A percentile compares a stretch with the other conserved stretches of the same genome.
Evolutionary conservation across 2,113 vertebrate genomes (phyloP).

Genomic region (Anarrhichthys ocellatus): DNA sequence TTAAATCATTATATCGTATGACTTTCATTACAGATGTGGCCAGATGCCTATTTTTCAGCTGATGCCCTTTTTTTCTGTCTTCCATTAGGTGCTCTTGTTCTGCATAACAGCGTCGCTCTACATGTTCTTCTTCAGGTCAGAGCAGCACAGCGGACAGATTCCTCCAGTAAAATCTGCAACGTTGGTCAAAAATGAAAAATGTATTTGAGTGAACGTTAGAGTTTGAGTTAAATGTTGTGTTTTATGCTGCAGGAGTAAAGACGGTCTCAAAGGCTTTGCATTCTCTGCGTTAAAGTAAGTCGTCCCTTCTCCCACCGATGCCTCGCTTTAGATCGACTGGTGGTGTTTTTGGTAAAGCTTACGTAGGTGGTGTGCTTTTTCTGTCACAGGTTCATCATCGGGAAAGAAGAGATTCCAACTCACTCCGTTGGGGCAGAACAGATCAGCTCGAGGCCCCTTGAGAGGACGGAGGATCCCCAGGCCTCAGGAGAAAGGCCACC

Average conservation of each 20-base stretch:
- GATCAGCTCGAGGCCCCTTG: conserved; percentile 68
- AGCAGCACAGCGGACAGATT: conserved; percentile 30
- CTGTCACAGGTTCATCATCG: conserved; percentile 91
- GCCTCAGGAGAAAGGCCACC: conserved; percentile 55
- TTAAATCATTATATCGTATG: neutral
- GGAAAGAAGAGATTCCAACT: conserved; percentile 95
- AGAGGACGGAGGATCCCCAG: conserved; percentile 76
- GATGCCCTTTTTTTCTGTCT: neutral
- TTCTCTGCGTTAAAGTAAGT: conserved; percentile 98
- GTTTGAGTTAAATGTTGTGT: conserved; percentile 31
- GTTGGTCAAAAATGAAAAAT: neutral
- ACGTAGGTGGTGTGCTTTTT: conserved; percentile 11
- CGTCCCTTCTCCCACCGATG: neutral
- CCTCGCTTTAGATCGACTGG: neutral
- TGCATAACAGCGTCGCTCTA: conserved; percentile 83
- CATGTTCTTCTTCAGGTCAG: conserved; percentile 86
- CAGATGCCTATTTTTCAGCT: neutral
- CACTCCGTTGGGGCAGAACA: conserved; percentile 86
- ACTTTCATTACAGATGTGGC: neutral
- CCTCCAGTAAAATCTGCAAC: neutral
- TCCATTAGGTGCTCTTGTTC: conserved; percentile 82
- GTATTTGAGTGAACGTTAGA: neutral
- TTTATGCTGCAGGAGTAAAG: conserved; percentile 88
- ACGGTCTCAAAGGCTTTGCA: conserved; percentile 96
- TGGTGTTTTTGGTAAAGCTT: neutral